Evolutionary conservation across 2,888 invertebrate species (phyloP).

Genomic region (Blastobasis lacticolella): DNA sequence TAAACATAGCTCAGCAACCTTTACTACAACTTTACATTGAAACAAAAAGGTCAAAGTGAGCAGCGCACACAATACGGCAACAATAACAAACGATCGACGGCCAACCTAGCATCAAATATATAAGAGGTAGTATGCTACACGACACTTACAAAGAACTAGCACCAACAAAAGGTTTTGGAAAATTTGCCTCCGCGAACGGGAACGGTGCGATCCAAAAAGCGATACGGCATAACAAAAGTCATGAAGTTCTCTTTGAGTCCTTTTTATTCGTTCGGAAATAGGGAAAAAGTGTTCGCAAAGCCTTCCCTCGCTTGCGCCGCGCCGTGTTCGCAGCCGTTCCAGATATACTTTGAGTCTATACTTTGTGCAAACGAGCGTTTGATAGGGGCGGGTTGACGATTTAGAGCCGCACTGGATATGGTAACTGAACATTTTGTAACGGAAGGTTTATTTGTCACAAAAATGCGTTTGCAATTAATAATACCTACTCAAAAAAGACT

Average conservation of each 20-base stretch:
- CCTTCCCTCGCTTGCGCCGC: slow-evolving; percentile 33
- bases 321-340: slow-evolving; percentile 39
- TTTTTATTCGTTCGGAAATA: slow-evolving; percentile 66
- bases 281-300: slow-evolving; percentile 65
- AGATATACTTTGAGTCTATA: slow-evolving; percentile 23
- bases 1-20: no score
- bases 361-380: slow-evolving; percentile 23
- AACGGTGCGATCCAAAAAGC: slow-evolving; percentile 31
- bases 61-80: background rate
- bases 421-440: background rate
- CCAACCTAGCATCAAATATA: background rate
- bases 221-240: slow-evolving; percentile 63
- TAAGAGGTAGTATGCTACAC: background rate
- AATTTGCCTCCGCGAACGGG: slow-evolving; percentile 6
- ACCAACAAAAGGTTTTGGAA: slow-evolving; percentile 6
- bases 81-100: background rate
- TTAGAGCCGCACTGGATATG: slow-evolving; percentile 21
- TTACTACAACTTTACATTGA: no score
- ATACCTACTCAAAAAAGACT: no score
- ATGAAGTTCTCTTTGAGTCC: slow-evolving; percentile 58
- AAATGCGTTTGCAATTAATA: no score
- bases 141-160: slow-evolving; percentile 5
- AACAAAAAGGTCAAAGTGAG: background rate
- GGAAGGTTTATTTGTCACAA: no score
- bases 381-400: slow-evolving; percentile 21